phyloP scores from a whole-genome alignment of 2,888 invertebrate species.

The Branchellion lobata region DNA sequence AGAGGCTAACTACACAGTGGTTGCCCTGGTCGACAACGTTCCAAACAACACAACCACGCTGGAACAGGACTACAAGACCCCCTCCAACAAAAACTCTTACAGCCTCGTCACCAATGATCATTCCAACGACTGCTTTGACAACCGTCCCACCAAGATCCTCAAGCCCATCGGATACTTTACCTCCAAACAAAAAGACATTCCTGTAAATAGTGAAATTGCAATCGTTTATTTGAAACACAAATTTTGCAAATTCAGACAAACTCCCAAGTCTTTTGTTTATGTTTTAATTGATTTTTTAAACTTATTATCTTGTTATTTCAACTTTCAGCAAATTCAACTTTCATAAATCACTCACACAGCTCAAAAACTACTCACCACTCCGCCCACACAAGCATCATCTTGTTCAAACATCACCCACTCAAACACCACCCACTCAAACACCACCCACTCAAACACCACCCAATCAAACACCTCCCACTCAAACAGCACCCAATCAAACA shows the following conservation, averaged over 20 bases:
- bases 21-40: conserved; percentile 66
- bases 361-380: too few species aligned
- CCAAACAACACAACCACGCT: neutral
- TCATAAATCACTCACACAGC: too few species aligned
- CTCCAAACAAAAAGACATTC: conserved; percentile 43
- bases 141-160: conserved; percentile 36
- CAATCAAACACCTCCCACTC: too few species aligned
- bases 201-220: conserved; percentile 32
- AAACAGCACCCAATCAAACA: too few species aligned
- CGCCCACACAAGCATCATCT: too few species aligned
- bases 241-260: neutral
- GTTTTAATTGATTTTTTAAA: neutral
- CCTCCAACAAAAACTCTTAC: neutral
- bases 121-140: neutral
- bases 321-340: too few species aligned
- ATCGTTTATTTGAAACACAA: neutral
- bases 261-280: neutral
- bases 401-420: too few species aligned
- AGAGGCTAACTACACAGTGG: conserved; percentile 62
- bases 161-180: conserved; percentile 48
- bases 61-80: neutral
- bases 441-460: too few species aligned
- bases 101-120: neutral
- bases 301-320: too few species aligned
- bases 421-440: too few species aligned